These are phyloP conservation scores for Mesorhabditis belari DNA, from an alignment of 2,888 invertebrate genomes.

Conservation along the genomic window DNA sequence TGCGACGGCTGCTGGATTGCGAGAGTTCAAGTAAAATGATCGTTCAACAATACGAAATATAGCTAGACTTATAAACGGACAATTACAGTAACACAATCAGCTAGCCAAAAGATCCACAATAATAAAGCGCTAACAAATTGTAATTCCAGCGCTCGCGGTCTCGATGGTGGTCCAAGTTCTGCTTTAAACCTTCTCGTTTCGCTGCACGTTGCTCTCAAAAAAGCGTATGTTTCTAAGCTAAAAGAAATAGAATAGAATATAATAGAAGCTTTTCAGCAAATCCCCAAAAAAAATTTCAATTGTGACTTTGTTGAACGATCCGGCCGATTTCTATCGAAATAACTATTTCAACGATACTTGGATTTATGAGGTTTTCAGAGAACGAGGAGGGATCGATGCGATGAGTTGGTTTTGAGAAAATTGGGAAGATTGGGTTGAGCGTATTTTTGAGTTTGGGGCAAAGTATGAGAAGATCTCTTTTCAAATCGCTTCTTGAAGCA, in stretches of 20 bases:
- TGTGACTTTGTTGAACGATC: conserved; percentile 27
- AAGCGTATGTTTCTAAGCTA: conserved; percentile 8
- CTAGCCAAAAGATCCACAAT: background rate
- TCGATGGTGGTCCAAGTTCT: conserved; percentile 28
- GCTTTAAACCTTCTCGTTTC: conserved; percentile 36
- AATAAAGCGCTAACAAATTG: background rate
- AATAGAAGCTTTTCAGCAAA: background rate
- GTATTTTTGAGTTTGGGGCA: no score
- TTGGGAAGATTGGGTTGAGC: no score
- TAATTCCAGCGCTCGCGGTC: conserved; percentile 6
- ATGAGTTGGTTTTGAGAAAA: no score
- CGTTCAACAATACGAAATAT: no score
- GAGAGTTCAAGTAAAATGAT: conserved; percentile 19
- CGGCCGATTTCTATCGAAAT: conserved; percentile 27
- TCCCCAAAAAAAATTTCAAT: conserved; percentile 17
- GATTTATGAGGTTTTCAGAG: conserved; percentile 20
- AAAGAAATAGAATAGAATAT: background rate
- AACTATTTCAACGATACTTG: conserved; percentile 27
- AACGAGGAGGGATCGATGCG: conserved; percentile 19
- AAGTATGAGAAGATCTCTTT: no score
- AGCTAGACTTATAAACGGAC: no score
- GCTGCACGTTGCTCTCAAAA: conserved; percentile 21
- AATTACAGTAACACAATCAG: background rate
- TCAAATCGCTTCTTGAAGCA: no score
- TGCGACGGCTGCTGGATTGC: conserved; percentile 40